Evolutionary conservation across 2,888 invertebrate genomes (phyloP).

Genomic region (Schrankia costaestrigalis): DNA sequence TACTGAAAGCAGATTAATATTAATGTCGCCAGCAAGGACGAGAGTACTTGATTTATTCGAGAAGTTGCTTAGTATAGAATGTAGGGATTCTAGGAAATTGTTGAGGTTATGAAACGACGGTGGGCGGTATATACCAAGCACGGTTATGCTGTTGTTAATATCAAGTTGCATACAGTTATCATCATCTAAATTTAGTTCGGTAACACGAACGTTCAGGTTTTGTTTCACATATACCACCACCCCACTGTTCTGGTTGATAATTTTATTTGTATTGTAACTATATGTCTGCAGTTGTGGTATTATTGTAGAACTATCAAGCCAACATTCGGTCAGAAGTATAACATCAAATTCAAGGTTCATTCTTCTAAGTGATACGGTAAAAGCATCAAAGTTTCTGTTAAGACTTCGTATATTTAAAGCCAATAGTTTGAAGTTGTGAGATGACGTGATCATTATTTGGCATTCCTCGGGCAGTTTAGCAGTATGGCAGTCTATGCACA

Average conservation of each 20-base stretch:
- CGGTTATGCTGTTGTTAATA: too few species aligned
- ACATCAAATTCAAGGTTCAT: constrained; percentile 7
- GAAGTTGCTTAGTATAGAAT: background rate
- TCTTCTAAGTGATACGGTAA: constrained; percentile 4
- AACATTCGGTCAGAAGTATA: constrained; percentile 16
- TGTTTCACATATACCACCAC: constrained; percentile 12
- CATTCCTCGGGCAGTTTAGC: background rate
- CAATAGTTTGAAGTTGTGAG: background rate
- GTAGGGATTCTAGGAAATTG: constrained; percentile 9
- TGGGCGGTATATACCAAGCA: constrained; percentile 11
- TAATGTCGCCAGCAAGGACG: constrained; percentile 17
- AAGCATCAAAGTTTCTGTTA: constrained; percentile 9
- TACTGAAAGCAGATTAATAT: constrained; percentile 9
- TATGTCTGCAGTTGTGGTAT: constrained; percentile 10
- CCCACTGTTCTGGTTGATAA: constrained; percentile 14
- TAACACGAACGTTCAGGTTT: constrained; percentile 3
- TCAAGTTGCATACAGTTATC: too few species aligned
- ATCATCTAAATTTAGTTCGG: constrained; percentile 11
- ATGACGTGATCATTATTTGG: background rate
- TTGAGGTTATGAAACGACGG: constrained; percentile 8
- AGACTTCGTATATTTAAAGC: constrained; percentile 11
- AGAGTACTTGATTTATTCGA: background rate
- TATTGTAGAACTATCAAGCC: constrained; percentile 5
- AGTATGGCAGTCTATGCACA: background rate
- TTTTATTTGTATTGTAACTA: constrained; percentile 3